Conservation (phyloP, 2,888 invertebrate species). For the Urechis unicinctus region DNA sequence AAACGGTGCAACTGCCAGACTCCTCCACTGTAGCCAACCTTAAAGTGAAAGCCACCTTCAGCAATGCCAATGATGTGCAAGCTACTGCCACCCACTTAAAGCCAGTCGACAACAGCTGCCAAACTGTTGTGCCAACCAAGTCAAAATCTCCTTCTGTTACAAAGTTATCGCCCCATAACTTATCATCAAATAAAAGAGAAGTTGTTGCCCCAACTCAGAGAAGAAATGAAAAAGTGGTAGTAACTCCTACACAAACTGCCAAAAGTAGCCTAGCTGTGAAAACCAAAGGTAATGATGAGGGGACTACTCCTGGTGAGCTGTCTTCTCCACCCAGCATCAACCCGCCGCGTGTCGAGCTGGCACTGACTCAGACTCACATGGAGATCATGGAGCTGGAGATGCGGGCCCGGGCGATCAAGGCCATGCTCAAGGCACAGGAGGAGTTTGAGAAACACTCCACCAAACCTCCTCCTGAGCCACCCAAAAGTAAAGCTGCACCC, state of each 20-base stretch:
- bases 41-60: no score
- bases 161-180: no score
- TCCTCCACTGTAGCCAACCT: no score
- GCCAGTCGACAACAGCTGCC: no score
- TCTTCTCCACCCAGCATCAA: background rate
- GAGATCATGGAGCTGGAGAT: slow-evolving; percentile 59
- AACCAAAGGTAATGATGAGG: background rate
- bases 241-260: background rate
- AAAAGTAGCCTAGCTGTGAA: background rate
- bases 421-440: slow-evolving; percentile 48
- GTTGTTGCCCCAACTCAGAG: background rate
- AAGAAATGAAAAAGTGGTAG: background rate
- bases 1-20: no score
- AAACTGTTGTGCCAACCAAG: no score
- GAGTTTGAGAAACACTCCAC: slow-evolving; percentile 11
- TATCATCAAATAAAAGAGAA: no score
- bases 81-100: no score
- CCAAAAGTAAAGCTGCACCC: no score
- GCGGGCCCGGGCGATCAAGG: slow-evolving; percentile 58
- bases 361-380: slow-evolving; percentile 42
- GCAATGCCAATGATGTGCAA: no score
- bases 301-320: background rate
- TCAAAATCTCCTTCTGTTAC: no score
- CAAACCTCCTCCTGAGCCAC: no score
- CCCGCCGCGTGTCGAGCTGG: background rate